Evolutionary conservation across 2,113 vertebrate species (phyloP).

Genomic region (Ia io): DNA sequence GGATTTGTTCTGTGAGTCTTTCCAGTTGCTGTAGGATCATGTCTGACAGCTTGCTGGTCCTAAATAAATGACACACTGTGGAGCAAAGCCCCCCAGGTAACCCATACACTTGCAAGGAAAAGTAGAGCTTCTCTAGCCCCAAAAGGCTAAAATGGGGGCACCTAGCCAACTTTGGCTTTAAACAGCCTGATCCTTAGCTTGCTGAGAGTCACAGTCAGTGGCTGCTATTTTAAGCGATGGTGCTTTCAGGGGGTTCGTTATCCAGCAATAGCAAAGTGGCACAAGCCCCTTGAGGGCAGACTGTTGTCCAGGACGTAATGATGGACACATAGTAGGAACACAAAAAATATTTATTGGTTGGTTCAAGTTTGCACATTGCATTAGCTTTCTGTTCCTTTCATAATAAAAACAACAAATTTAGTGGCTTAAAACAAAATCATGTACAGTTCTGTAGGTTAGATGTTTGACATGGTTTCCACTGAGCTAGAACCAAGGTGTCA

Average conservation of each 20-base stretch:
- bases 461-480: not conserved
- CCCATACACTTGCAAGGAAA: not conserved
- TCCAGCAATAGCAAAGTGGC: not conserved
- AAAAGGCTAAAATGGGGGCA: not conserved
- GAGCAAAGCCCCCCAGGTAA: not conserved
- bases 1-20: not conserved
- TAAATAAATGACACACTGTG: not conserved
- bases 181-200: not conserved
- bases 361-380: not conserved
- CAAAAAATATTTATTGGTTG: not conserved
- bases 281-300: not conserved
- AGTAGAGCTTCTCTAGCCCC: not conserved
- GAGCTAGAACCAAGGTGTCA: not conserved
- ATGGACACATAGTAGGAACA: not conserved
- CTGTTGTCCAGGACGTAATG: not conserved
- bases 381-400: not conserved
- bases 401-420: not conserved
- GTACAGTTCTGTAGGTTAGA: not conserved
- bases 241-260: not conserved
- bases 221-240: not conserved
- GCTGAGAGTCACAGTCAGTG: not conserved
- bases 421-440: not conserved
- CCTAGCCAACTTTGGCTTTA: not conserved
- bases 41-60: not conserved
- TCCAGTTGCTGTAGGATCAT: not conserved